Percentiles rank a stretch among this genome's conserved stretches.
phyloP scores from a whole-genome alignment of 2,797 vertebrate species.

The Cephalopachus bancanus region DNA sequence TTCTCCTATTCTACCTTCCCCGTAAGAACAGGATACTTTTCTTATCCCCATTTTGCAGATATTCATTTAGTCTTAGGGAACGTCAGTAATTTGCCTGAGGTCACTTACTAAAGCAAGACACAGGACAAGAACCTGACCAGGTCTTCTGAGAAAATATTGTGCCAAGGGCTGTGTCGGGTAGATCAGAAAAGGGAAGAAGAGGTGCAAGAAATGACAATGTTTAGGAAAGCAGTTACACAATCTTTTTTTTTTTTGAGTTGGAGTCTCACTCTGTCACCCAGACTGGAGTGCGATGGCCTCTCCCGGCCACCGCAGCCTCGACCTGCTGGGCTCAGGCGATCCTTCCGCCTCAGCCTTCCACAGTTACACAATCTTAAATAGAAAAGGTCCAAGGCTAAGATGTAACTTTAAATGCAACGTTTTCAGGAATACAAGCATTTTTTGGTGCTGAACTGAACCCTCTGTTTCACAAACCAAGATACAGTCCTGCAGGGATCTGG shows the following conservation, averaged over 20 bases:
- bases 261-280: too few species aligned
- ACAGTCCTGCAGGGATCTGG: background rate
- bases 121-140: background rate
- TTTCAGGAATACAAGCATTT: constrained; percentile 9
- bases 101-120: background rate
- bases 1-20: background rate
- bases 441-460: background rate
- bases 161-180: background rate
- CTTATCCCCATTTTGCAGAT: background rate
- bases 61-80: background rate
- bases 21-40: background rate
- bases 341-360: too few species aligned
- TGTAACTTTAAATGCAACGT: constrained; percentile 12
- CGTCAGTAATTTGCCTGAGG: background rate
- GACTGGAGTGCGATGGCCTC: too few species aligned
- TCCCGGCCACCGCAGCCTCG: too few species aligned
- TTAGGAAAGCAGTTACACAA: constrained; percentile 59
- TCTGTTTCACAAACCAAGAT: background rate
- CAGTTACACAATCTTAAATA: constrained; percentile 59
- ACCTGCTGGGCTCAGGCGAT: too few species aligned
- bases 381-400: constrained; percentile 3
- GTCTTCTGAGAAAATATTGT: constrained; percentile 21
- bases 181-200: constrained; percentile 62
- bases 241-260: background rate
- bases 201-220: constrained; percentile 30